These are phyloP conservation scores for Gracilinanus agilis DNA, from an alignment of 2,113 vertebrate species.

Conservation along the genomic window DNA sequence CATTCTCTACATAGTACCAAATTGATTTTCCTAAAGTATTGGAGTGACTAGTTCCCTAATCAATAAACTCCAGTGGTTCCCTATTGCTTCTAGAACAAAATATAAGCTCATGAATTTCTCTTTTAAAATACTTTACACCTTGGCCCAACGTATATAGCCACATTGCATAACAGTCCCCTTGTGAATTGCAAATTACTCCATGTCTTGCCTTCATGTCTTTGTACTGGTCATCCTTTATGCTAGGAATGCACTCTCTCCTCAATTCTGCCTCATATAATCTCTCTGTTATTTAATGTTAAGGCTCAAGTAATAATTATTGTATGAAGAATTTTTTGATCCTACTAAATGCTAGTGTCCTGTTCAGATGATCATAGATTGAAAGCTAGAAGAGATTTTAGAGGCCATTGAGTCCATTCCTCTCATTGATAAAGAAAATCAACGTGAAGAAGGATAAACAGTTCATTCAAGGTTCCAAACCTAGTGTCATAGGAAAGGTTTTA, in stretches of 20 bases:
- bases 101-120: background rate
- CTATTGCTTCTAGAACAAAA: background rate
- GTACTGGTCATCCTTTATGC: background rate
- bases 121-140: background rate
- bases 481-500: background rate
- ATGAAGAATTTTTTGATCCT: background rate
- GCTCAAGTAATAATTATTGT: background rate
- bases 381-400: background rate
- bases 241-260: background rate
- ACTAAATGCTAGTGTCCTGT: background rate
- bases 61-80: background rate
- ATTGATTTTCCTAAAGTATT: background rate
- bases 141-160: background rate
- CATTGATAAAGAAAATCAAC: background rate
- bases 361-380: background rate
- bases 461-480: background rate
- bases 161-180: background rate
- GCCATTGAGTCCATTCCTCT: background rate
- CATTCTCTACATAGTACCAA: background rate
- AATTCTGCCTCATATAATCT: background rate
- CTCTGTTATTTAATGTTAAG: background rate
- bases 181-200: background rate
- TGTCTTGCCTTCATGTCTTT: background rate
- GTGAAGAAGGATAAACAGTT: background rate
- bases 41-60: background rate